Evolutionary conservation across 2,888 invertebrate species (phyloP).

Genomic region (Boloria selene): DNA sequence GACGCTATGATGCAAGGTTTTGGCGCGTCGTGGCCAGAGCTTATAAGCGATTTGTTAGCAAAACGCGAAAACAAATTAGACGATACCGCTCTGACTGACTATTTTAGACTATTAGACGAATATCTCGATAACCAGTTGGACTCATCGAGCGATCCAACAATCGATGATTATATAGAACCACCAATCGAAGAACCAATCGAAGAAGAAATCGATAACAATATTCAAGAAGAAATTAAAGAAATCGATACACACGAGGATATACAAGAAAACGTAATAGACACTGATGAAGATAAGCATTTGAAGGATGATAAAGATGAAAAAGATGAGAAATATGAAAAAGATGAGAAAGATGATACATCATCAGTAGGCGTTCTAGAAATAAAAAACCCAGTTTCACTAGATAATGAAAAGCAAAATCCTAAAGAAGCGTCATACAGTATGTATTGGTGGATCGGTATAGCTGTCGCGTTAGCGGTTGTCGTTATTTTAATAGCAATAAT

Average conservation of each 20-base stretch:
- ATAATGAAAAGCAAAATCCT: constrained; percentile 53
- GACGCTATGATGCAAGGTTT: constrained; percentile 74
- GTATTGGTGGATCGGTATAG: constrained; percentile 79
- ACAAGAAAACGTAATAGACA: constrained; percentile 63
- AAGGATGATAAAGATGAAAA: constrained; percentile 60
- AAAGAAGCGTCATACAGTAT: constrained; percentile 74
- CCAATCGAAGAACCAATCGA: constrained; percentile 46
- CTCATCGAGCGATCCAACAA: constrained; percentile 51
- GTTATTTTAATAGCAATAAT: constrained; percentile 71
- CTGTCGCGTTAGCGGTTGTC: constrained; percentile 68
- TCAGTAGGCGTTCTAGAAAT: constrained; percentile 75
- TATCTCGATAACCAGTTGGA: constrained; percentile 79
- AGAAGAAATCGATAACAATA: constrained; percentile 56
- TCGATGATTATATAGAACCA: constrained; percentile 67
- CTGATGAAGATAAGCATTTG: constrained; percentile 56
- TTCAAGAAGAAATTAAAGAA: constrained; percentile 50
- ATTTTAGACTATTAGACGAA: constrained; percentile 80
- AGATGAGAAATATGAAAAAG: constrained; percentile 60
- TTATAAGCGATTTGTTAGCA: constrained; percentile 73
- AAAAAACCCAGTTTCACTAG: constrained; percentile 65
- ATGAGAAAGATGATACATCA: constrained; percentile 44
- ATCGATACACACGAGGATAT: constrained; percentile 46
- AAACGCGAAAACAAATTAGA: constrained; percentile 75
- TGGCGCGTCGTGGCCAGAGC: constrained; percentile 71
- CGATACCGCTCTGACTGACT: constrained; percentile 76